Conservation (phyloP, 2,797 vertebrate species). For the Choloepus didactylus region DNA sequence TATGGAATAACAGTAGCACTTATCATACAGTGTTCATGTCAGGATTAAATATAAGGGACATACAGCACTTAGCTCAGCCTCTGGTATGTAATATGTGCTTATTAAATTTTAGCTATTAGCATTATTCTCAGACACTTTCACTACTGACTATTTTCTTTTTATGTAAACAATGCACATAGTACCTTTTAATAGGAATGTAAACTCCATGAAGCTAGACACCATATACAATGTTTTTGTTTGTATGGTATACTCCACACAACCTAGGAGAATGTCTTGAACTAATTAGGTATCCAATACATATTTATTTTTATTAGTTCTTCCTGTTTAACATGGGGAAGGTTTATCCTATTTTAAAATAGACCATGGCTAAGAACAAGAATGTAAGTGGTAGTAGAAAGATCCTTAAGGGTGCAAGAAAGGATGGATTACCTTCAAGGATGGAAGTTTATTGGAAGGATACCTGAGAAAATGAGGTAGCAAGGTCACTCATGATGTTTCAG, state of each 20-base stretch:
- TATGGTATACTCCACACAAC: not conserved
- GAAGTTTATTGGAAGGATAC: not conserved
- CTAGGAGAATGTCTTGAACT: slow-evolving; percentile 34
- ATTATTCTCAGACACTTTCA: not conserved
- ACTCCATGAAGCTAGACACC: not conserved
- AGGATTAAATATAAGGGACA: slow-evolving; percentile 29
- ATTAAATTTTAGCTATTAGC: slow-evolving; percentile 27
- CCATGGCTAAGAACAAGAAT: not conserved
- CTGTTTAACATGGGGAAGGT: not conserved
- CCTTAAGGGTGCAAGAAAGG: slow-evolving; percentile 44
- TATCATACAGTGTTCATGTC: not conserved
- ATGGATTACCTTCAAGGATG: not conserved
- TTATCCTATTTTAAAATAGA: slow-evolving; percentile 32
- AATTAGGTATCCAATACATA: not conserved
- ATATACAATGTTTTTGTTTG: slow-evolving; percentile 28
- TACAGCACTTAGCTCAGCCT: not conserved
- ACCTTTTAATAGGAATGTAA: not conserved
- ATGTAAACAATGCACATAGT: not conserved
- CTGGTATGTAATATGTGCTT: not conserved
- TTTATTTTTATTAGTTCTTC: slow-evolving; percentile 37
- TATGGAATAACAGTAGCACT: not conserved
- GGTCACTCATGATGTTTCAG: not conserved
- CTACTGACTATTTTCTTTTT: slow-evolving; percentile 25
- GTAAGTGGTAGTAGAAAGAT: not conserved
- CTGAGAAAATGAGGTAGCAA: slow-evolving; percentile 24